phyloP scores from a whole-genome alignment of 2,888 invertebrate species.

The Palloptera scutellata region DNA sequence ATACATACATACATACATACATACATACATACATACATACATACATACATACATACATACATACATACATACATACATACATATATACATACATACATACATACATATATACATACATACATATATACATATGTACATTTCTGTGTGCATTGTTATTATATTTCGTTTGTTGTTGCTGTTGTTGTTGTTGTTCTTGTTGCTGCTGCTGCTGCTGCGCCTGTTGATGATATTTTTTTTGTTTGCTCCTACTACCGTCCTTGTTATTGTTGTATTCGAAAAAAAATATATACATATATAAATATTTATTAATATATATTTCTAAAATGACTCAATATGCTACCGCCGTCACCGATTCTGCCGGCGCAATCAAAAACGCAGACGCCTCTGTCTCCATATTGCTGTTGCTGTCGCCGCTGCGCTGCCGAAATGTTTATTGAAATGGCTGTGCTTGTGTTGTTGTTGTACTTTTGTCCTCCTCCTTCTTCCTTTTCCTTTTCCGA shows the following conservation, averaged over 20 bases:
- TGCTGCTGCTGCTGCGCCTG: neutral
- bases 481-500: too few species aligned
- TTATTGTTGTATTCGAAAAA: neutral
- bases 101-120: neutral
- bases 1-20: conserved; percentile 10
- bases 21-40: neutral
- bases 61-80: neutral
- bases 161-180: neutral
- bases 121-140: neutral
- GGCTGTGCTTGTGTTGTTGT: too few species aligned
- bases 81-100: too few species aligned
- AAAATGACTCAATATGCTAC: too few species aligned
- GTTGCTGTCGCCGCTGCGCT: too few species aligned
- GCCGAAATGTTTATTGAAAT: too few species aligned
- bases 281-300: neutral
- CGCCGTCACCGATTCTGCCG: too few species aligned
- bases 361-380: too few species aligned
- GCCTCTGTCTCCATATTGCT: too few species aligned
- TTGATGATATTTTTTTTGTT: neutral
- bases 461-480: too few species aligned
- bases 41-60: too few species aligned
- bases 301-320: neutral
- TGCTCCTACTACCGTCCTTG: neutral
- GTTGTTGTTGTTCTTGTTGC: neutral
- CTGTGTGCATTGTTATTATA: neutral